Evolutionary conservation across 2,888 invertebrate species (phyloP).

Genomic region (Nephrotoma guestfalica): DNA sequence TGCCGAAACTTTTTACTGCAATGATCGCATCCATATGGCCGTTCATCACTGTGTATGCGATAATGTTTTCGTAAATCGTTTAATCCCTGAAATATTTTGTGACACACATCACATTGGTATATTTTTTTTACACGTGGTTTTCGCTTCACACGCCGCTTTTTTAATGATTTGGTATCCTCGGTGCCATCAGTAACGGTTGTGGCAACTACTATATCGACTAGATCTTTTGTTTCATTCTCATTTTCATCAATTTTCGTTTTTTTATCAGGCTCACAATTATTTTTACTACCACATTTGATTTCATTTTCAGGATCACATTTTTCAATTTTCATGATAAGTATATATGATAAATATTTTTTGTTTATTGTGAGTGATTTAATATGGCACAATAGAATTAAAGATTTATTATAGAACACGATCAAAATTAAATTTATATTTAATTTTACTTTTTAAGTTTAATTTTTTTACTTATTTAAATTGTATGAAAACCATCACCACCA

Average conservation of each 20-base stretch:
- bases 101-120: constrained; percentile 41
- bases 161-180: neutral
- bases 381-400: neutral
- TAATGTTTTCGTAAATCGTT: constrained; percentile 53
- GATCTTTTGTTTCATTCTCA: neutral
- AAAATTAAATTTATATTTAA: neutral
- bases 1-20: constrained; percentile 51
- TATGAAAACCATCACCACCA: neutral
- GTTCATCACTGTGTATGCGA: constrained; percentile 47
- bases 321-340: neutral
- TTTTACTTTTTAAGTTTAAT: neutral
- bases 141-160: neutral
- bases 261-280: neutral
- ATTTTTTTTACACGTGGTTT: neutral
- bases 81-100: constrained; percentile 45
- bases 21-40: constrained; percentile 44
- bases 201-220: neutral
- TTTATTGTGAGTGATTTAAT: neutral
- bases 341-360: neutral
- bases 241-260: neutral
- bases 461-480: neutral
- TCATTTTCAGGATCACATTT: neutral
- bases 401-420: neutral
- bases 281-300: neutral
- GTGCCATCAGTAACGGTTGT: neutral